phyloP scores from a whole-genome alignment of 2,888 invertebrate species.

The Calliphora vomitoria region DNA sequence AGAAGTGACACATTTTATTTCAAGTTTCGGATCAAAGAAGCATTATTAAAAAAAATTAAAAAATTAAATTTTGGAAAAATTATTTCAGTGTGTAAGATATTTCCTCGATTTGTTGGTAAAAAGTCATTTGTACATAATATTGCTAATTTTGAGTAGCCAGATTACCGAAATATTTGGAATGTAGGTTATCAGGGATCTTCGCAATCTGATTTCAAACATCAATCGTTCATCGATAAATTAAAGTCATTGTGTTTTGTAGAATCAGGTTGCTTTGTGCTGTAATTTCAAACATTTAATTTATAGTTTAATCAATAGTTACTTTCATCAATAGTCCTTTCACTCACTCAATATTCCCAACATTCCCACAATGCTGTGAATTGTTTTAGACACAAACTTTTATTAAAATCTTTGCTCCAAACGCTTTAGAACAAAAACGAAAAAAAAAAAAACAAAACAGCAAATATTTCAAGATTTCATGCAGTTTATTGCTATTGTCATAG shows the following conservation, averaged over 20 bases:
- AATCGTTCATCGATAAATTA: too few species aligned
- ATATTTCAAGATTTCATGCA: constrained; percentile 23
- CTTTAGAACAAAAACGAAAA: not conserved
- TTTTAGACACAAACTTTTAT: constrained; percentile 27
- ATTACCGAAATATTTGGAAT: too few species aligned
- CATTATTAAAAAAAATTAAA: too few species aligned
- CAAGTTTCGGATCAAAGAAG: too few species aligned
- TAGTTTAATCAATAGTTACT: not conserved
- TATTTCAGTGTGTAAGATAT: not conserved
- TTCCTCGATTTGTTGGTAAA: not conserved
- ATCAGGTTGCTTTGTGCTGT: too few species aligned
- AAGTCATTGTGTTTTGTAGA: too few species aligned
- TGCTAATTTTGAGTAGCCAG: too few species aligned
- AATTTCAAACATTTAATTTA: not conserved
- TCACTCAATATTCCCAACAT: not conserved
- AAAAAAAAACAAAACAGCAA: not conserved
- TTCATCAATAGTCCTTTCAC: not conserved
- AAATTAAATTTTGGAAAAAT: too few species aligned
- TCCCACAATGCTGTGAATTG: not conserved
- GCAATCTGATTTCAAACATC: too few species aligned
- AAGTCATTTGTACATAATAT: not conserved
- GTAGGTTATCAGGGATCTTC: too few species aligned
- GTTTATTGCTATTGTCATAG: not conserved
- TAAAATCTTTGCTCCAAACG: constrained; percentile 9
- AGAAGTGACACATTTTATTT: too few species aligned